phyloP scores from a whole-genome alignment of 2,797 vertebrate genomes.

The Crenuchus spilurus region DNA sequence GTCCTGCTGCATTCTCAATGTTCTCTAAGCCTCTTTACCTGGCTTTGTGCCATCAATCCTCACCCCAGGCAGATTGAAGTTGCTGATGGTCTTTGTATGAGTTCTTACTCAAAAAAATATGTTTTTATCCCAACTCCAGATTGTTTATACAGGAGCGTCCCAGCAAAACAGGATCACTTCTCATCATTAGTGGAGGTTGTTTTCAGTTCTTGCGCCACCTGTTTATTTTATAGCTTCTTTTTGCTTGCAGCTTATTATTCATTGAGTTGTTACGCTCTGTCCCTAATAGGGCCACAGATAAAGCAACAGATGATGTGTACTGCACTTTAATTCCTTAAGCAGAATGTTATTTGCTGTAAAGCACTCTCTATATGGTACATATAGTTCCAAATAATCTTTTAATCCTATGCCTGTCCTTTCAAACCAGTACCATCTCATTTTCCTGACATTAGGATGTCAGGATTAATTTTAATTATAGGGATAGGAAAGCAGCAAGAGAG shows the following conservation, averaged over 20 bases:
- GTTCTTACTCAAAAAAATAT: conserved; percentile 1
- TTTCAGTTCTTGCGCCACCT: not conserved
- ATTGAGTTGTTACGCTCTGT: not conserved
- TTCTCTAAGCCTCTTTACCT: conserved; percentile 42
- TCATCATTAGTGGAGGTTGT: not conserved
- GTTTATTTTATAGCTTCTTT: not conserved
- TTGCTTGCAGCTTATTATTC: not conserved
- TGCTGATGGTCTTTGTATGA: not conserved
- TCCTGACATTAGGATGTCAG: not conserved
- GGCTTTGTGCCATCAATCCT: conserved; percentile 2
- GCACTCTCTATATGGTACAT: conserved; percentile 19
- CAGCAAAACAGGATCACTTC: not conserved
- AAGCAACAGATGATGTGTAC: conserved; percentile 9
- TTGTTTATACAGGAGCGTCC: not conserved
- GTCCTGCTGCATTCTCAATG: conserved; percentile 22
- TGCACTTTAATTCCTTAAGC: not conserved
- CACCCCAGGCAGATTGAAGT: not conserved
- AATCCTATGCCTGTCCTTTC: conserved; percentile 25
- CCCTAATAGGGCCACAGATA: not conserved
- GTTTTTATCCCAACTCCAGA: not conserved
- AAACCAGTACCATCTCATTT: not conserved
- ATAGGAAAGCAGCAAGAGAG: not conserved
- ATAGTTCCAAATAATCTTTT: conserved; percentile 29
- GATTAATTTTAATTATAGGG: conserved; percentile 3
- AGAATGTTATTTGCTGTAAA: conserved; percentile 26